Conservation (phyloP, 2,888 invertebrate species). For the Rhagophthalmus giganteus region DNA sequence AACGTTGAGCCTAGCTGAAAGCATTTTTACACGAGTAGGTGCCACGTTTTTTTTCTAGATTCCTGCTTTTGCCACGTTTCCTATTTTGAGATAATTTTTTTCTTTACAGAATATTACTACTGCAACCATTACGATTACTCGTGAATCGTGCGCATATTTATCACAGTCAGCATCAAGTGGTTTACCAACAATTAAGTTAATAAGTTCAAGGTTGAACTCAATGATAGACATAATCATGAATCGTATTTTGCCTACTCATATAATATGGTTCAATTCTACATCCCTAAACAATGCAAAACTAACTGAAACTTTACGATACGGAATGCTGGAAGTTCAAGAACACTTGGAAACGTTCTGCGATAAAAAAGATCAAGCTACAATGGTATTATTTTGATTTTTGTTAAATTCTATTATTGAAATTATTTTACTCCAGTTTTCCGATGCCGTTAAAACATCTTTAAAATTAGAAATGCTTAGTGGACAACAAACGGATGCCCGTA, state of each 20-base stretch:
- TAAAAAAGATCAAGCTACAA: constrained; percentile 83
- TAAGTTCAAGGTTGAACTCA: constrained; percentile 60
- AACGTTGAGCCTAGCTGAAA: background rate
- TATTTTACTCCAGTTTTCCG: constrained; percentile 65
- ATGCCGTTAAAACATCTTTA: constrained; percentile 78
- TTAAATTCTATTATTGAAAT: no score
- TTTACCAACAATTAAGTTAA: constrained; percentile 56
- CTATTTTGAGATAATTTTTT: background rate
- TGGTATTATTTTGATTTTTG: constrained; percentile 59
- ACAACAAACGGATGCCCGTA: constrained; percentile 60
- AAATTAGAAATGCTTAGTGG: constrained; percentile 74
- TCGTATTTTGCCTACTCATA: constrained; percentile 75
- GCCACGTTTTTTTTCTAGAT: no score
- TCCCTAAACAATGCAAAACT: constrained; percentile 73
- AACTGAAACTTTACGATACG: constrained; percentile 82
- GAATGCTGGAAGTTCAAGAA: constrained; percentile 90
- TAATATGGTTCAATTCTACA: constrained; percentile 81
- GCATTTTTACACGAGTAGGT: background rate
- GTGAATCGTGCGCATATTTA: constrained; percentile 74
- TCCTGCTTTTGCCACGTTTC: no score
- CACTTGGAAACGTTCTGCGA: constrained; percentile 95
- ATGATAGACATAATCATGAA: constrained; percentile 66
- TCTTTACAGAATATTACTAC: constrained; percentile 72
- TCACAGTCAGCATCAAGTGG: constrained; percentile 55
- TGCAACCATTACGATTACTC: constrained; percentile 74